These are phyloP conservation scores for Zoanthus sansibaricus DNA, from an alignment of 92 coral and sea anemone genomes.

Conservation along the genomic window DNA sequence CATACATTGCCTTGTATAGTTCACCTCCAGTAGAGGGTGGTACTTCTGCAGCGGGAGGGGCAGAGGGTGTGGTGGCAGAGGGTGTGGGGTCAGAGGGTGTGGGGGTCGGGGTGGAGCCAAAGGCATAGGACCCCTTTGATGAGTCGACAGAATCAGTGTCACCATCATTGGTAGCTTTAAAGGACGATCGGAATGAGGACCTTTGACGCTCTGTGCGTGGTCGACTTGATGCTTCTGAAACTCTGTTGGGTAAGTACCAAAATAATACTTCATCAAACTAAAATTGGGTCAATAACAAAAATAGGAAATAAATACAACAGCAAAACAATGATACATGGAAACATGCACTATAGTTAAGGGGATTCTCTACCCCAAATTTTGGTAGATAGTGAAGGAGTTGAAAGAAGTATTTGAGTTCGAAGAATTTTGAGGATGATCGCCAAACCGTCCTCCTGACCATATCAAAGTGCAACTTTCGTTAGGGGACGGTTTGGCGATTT, in stretches of 20 bases:
- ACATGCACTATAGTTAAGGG: too few species aligned
- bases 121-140: constrained; percentile 53
- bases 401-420: too few species aligned
- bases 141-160: constrained; percentile 77
- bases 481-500: too few species aligned
- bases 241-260: constrained; percentile 49
- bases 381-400: too few species aligned
- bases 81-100: neutral
- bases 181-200: constrained; percentile 11
- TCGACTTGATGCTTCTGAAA: constrained; percentile 87
- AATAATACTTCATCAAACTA: neutral
- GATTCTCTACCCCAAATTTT: too few species aligned
- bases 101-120: constrained; percentile 62
- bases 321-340: too few species aligned
- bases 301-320: neutral
- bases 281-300: neutral
- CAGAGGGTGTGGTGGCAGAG: constrained; percentile 52
- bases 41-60: constrained; percentile 71
- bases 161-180: constrained; percentile 54
- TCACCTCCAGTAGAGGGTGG: constrained; percentile 51
- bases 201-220: constrained; percentile 86
- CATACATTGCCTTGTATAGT: constrained; percentile 85
- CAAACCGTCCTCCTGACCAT: too few species aligned
- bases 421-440: too few species aligned
- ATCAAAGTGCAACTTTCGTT: too few species aligned